Conservation (phyloP, 2,113 vertebrate species). For the Callionymus lyra region DNA sequence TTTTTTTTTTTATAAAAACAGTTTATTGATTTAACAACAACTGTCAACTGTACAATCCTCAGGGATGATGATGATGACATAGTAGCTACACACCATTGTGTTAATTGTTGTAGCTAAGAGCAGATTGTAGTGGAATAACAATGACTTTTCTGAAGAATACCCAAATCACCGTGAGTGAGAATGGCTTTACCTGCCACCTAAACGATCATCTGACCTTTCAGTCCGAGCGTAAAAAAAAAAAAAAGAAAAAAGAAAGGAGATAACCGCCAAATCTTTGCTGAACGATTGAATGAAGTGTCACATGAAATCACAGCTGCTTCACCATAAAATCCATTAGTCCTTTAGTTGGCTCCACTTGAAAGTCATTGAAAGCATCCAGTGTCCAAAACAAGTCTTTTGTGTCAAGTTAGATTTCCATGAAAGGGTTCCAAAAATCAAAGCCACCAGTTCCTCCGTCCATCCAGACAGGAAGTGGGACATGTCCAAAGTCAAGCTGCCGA, state of each 20-base stretch:
- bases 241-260: constrained; percentile 26
- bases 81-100: constrained; percentile 72
- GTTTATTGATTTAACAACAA: constrained; percentile 73
- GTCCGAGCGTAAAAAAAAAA: constrained; percentile 23
- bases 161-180: constrained; percentile 30
- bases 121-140: constrained; percentile 27
- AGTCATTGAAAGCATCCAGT: constrained; percentile 36
- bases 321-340: constrained; percentile 24
- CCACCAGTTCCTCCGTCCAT: constrained; percentile 21
- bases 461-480: constrained; percentile 16
- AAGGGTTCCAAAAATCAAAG: constrained; percentile 23
- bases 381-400: constrained; percentile 34
- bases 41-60: constrained; percentile 69
- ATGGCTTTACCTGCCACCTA: constrained; percentile 23
- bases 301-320: constrained; percentile 37
- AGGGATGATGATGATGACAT: constrained; percentile 54
- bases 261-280: constrained; percentile 28
- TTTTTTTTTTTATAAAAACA: constrained; percentile 60
- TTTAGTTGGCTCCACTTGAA: constrained; percentile 30
- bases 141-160: constrained; percentile 41
- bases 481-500: constrained; percentile 32
- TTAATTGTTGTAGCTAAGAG: constrained; percentile 44
- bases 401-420: constrained; percentile 24
- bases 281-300: constrained; percentile 32
- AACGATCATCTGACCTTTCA: constrained; percentile 32